Conservation (phyloP, 2,113 vertebrate species). For the Xiphophorus hellerii region DNA sequence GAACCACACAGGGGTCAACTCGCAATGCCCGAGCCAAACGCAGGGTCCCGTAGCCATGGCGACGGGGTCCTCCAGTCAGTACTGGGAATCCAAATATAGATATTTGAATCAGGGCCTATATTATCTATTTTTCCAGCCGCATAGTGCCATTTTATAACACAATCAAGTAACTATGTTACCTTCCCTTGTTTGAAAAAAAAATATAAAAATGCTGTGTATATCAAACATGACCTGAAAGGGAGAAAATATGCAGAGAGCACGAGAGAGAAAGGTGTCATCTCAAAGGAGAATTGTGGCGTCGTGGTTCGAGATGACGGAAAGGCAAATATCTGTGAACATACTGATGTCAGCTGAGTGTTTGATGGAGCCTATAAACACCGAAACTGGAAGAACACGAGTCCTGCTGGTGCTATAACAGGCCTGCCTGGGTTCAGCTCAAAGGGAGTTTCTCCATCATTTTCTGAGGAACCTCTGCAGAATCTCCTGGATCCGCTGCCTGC, state of each 20-base stretch:
- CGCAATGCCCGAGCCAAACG: not conserved
- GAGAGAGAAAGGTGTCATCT: too few species aligned
- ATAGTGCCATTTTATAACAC: too few species aligned
- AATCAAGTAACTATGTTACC: too few species aligned
- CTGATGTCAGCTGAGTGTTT: not conserved
- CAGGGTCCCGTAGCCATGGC: not conserved
- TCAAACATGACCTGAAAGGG: not conserved
- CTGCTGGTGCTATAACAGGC: too few species aligned
- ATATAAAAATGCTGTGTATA: too few species aligned
- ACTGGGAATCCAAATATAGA: not conserved
- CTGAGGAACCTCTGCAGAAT: too few species aligned
- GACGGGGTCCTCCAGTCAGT: not conserved
- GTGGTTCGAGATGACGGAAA: not conserved
- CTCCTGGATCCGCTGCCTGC: not conserved
- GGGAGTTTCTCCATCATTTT: too few species aligned
- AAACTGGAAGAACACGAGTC: not conserved
- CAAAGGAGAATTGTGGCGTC: not conserved
- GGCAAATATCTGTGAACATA: not conserved
- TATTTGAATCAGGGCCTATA: too few species aligned
- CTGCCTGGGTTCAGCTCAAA: too few species aligned
- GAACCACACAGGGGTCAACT: conserved; percentile 1
- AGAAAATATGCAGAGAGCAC: not conserved
- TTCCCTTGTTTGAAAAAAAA: too few species aligned
- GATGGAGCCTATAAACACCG: not conserved
- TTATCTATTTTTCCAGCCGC: too few species aligned